Evolutionary conservation across 2,797 vertebrate species (phyloP).

Genomic region (Melanotaenia pygmaea): DNA sequence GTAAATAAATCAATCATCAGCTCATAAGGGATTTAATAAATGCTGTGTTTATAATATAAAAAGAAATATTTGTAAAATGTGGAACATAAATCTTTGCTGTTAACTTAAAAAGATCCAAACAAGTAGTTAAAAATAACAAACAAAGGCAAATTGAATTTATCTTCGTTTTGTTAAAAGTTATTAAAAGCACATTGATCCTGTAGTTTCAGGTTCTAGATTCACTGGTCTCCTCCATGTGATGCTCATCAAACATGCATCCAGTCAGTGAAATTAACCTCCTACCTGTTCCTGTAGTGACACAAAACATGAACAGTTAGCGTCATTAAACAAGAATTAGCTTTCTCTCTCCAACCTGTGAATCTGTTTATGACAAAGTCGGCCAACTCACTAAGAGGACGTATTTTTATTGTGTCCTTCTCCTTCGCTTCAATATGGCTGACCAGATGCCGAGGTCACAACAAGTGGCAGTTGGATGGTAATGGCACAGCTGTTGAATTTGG

Average conservation of each 20-base stretch:
- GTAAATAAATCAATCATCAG: too few relatives aligned
- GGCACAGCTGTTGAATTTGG: slow-evolving; percentile 78
- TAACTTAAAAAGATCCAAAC: not conserved
- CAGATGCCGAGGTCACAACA: slow-evolving; percentile 77
- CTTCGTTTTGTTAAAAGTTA: too few relatives aligned
- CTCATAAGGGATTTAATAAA: too few relatives aligned
- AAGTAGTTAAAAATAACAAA: too few relatives aligned
- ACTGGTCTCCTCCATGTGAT: not conserved
- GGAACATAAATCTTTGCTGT: too few relatives aligned
- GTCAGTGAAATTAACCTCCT: slow-evolving; percentile 19
- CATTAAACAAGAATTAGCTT: slow-evolving; percentile 46
- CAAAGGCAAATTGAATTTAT: too few relatives aligned
- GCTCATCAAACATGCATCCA: not conserved
- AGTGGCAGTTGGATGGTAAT: slow-evolving; percentile 66
- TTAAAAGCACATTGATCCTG: too few relatives aligned
- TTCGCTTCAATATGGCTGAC: slow-evolving; percentile 68
- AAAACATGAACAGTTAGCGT: slow-evolving; percentile 24
- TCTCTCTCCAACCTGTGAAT: slow-evolving; percentile 14
- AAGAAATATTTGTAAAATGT: too few relatives aligned
- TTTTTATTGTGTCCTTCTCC: slow-evolving; percentile 71
- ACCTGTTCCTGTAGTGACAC: slow-evolving; percentile 3
- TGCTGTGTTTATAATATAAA: too few relatives aligned
- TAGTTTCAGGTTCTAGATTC: not conserved
- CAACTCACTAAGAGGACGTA: slow-evolving; percentile 54
- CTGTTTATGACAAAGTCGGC: slow-evolving; percentile 55